Conservation (phyloP, 2,888 invertebrate genomes). For the Portevinia maculata region DNA sequence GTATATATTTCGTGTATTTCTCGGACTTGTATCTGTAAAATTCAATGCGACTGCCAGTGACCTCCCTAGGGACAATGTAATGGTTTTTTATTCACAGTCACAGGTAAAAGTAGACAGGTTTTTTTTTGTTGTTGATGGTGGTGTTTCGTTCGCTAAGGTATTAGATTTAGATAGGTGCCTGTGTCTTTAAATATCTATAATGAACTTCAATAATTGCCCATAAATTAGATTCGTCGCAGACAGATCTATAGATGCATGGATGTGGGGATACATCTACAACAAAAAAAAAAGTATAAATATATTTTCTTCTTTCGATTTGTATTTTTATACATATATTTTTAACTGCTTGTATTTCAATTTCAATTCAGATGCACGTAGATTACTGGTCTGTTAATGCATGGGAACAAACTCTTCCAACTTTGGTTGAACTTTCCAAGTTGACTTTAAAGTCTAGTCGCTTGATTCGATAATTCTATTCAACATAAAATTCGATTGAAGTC, state of each 20-base stretch:
- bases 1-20: slow-evolving; percentile 56
- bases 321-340: slow-evolving; percentile 4
- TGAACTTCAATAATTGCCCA: slow-evolving; percentile 75
- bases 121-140: too few relatives aligned
- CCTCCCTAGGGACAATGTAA: slow-evolving; percentile 65
- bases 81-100: slow-evolving; percentile 57
- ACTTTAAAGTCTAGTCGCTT: neutral
- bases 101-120: slow-evolving; percentile 71
- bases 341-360: slow-evolving; percentile 40
- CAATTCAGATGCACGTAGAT: slow-evolving; percentile 40
- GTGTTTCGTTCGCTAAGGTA: slow-evolving; percentile 36
- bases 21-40: slow-evolving; percentile 15
- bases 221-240: slow-evolving; percentile 76
- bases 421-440: neutral
- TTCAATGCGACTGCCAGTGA: slow-evolving; percentile 50
- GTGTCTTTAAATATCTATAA: slow-evolving; percentile 75
- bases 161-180: slow-evolving; percentile 66
- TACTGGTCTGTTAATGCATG: slow-evolving; percentile 16
- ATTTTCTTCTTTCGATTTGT: slow-evolving; percentile 43
- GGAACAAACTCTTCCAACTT: slow-evolving; percentile 8
- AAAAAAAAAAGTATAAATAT: slow-evolving; percentile 34
- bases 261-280: slow-evolving; percentile 66
- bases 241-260: slow-evolving; percentile 73
- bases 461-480: too few relatives aligned
- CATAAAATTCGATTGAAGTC: too few relatives aligned